Evolutionary conservation across 2,888 invertebrate genomes (phyloP).

Genomic region (Trachelus stipa): DNA sequence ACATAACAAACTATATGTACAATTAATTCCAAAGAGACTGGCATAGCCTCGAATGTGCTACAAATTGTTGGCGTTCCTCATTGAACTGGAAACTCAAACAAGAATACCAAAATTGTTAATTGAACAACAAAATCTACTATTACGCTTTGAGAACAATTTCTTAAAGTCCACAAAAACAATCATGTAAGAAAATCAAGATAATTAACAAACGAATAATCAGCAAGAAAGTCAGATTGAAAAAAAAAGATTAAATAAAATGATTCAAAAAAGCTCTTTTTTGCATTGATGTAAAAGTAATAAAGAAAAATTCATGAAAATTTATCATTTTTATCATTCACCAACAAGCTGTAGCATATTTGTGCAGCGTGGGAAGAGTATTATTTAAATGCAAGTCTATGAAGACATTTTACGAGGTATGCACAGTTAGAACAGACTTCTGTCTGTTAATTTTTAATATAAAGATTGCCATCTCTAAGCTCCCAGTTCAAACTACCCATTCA

Average conservation of each 20-base stretch:
- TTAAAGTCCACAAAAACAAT: background rate
- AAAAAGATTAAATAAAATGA: background rate
- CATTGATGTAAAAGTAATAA: background rate
- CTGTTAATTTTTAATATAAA: constrained; percentile 13
- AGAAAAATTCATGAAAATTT: background rate
- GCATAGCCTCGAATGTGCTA: constrained; percentile 12
- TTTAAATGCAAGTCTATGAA: background rate
- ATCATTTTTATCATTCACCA: background rate
- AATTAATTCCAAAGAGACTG: constrained; percentile 38
- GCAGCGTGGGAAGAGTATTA: background rate
- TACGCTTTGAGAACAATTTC: background rate
- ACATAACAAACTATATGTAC: constrained; percentile 46
- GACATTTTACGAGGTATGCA: background rate
- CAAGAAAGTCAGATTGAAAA: background rate
- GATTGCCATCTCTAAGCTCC: constrained; percentile 31
- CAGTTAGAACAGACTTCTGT: background rate
- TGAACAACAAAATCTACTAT: background rate
- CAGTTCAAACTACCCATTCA: constrained; percentile 34
- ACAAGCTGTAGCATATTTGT: background rate
- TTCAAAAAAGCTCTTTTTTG: background rate
- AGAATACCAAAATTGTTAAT: background rate
- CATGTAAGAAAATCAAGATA: background rate
- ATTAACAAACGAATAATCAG: background rate
- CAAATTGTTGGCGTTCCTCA: background rate
- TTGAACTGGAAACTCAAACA: background rate